Percentiles rank a stretch among this genome's conserved stretches.
Evolutionary conservation across 2,888 invertebrate genomes (phyloP).

Genomic region (Buathra laborator): DNA sequence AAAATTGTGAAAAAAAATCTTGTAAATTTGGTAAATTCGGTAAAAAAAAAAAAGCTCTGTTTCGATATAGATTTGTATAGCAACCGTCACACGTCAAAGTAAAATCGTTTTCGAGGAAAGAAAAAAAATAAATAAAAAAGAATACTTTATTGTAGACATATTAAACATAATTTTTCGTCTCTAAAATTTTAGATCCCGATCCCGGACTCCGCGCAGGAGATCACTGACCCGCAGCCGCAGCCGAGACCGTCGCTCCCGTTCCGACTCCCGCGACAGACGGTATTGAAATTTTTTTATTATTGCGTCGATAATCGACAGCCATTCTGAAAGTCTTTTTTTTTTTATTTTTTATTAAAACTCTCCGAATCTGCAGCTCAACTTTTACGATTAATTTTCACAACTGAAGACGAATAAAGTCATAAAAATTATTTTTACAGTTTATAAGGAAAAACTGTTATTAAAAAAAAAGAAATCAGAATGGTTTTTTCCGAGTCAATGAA

Average conservation of each 20-base stretch:
- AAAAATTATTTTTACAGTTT: background rate
- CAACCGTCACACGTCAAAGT: slow-evolving; percentile 54
- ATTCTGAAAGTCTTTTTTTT: background rate
- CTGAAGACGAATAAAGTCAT: too few species aligned
- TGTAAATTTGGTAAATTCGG: too few species aligned
- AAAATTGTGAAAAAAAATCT: background rate
- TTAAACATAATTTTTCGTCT: slow-evolving; percentile 56
- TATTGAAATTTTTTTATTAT: slow-evolving; percentile 72
- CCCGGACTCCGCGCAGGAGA: slow-evolving; percentile 83
- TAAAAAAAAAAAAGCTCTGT: background rate
- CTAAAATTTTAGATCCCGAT: slow-evolving; percentile 82
- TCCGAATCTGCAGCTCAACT: background rate
- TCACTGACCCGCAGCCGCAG: slow-evolving; percentile 83
- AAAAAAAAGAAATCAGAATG: background rate
- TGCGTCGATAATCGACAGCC: slow-evolving; percentile 5
- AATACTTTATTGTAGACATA: slow-evolving; percentile 15
- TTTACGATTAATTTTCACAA: background rate
- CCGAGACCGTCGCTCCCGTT: slow-evolving; percentile 84
- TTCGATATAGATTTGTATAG: background rate
- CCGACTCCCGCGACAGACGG: slow-evolving; percentile 84
- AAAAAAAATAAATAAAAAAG: background rate
- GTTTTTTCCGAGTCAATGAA: background rate
- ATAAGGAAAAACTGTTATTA: background rate
- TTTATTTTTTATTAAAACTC: background rate
- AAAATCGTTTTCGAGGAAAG: slow-evolving; percentile 46